A percentile compares a stretch with the other conserved stretches of the same genome.
These are phyloP conservation scores for Hypotaenidia okinawae DNA, from an alignment of 2,797 vertebrate genomes.

Conservation along the genomic window DNA sequence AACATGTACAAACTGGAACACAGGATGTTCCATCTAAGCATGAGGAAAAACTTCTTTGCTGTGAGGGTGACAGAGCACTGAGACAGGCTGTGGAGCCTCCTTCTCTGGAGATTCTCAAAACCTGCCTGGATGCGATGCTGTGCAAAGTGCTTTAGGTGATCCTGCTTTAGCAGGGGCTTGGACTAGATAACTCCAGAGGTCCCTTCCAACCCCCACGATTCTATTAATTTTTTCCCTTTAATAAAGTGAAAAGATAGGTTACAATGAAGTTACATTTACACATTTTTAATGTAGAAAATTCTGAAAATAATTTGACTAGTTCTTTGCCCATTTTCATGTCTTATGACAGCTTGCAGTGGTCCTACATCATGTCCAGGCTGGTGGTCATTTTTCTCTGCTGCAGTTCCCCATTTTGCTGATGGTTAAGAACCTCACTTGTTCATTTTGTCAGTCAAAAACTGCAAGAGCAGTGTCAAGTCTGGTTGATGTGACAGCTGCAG, in stretches of 20 bases:
- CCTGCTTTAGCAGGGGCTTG: too few species aligned
- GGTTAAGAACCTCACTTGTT: not conserved
- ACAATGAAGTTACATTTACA: not conserved
- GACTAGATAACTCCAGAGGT: too few species aligned
- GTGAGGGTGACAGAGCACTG: too few species aligned
- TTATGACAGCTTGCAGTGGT: not conserved
- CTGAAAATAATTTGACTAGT: not conserved
- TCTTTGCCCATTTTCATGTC: not conserved
- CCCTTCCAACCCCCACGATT: too few species aligned
- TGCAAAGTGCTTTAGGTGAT: too few species aligned
- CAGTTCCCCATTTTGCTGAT: not conserved
- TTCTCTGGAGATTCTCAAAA: too few species aligned
- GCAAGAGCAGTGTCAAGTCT: not conserved
- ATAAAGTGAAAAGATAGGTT: not conserved
- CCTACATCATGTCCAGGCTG: not conserved
- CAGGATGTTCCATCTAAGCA: too few species aligned
- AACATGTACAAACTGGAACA: too few species aligned
- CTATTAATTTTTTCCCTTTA: not conserved
- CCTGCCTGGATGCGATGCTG: too few species aligned
- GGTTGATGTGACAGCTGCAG: not conserved
- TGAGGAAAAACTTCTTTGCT: too few species aligned
- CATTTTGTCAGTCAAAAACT: not conserved
- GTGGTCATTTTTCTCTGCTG: not conserved
- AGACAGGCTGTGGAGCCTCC: too few species aligned
- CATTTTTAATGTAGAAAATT: not conserved